Conservation (phyloP, 2,113 vertebrate species). For the Nettapus auritus region DNA sequence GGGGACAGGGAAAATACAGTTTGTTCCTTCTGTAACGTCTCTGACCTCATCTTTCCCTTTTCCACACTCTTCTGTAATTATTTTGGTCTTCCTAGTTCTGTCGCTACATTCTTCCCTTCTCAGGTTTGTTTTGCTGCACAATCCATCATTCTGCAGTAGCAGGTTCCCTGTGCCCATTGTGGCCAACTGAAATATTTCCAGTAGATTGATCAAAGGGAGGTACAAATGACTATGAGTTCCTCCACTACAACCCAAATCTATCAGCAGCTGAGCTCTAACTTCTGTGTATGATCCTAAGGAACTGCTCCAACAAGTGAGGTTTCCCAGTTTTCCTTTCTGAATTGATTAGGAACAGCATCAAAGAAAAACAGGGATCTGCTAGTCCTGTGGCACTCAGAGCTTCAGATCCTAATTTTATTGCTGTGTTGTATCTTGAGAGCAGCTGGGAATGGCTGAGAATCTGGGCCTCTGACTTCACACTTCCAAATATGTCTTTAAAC, state of each 20-base stretch:
- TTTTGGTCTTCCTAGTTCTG: background rate
- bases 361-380: background rate
- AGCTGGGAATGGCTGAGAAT: slow-evolving; percentile 46
- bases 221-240: background rate
- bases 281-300: background rate
- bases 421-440: slow-evolving; percentile 15
- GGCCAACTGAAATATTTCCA: background rate
- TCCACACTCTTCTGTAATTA: background rate
- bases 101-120: background rate
- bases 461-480: slow-evolving; percentile 49
- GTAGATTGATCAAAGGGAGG: background rate
- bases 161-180: background rate
- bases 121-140: background rate
- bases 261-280: background rate
- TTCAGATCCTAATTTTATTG: slow-evolving; percentile 52
- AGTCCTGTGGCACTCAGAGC: slow-evolving; percentile 26
- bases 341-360: background rate
- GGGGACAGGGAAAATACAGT: slow-evolving; percentile 56
- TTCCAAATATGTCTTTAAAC: slow-evolving; percentile 58
- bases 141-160: background rate
- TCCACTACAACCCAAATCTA: background rate
- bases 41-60: slow-evolving; percentile 50
- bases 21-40: slow-evolving; percentile 46
- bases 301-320: background rate
- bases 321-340: slow-evolving; percentile 25